A percentile compares a stretch with the other conserved stretches of the same genome.
These are phyloP conservation scores for Athripsodes cinereus DNA, from an alignment of 2,888 invertebrate genomes.

Conservation along the genomic window DNA sequence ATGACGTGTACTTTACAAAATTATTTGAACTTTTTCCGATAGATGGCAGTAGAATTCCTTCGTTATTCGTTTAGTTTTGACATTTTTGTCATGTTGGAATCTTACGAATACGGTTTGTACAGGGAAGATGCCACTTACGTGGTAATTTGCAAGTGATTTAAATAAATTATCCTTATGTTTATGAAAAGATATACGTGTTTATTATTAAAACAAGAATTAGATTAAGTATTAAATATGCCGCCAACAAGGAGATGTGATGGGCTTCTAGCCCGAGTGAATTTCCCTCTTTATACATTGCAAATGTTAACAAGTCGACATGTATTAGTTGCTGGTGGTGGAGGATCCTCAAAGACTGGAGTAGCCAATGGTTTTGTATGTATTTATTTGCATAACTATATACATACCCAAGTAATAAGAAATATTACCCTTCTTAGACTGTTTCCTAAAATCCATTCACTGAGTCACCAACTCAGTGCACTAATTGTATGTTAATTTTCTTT, in stretches of 20 bases:
- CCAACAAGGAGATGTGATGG: slow-evolving; percentile 51
- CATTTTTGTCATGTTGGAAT: slow-evolving; percentile 28
- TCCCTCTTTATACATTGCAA: slow-evolving; percentile 87
- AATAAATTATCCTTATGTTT: slow-evolving; percentile 13
- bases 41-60: slow-evolving; percentile 7
- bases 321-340: slow-evolving; percentile 95
- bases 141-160: slow-evolving; percentile 19
- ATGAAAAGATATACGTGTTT: slow-evolving; percentile 5
- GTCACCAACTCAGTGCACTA: too few species aligned
- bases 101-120: slow-evolving; percentile 11
- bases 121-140: slow-evolving; percentile 23
- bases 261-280: slow-evolving; percentile 81
- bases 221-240: slow-evolving; percentile 17
- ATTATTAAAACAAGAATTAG: slow-evolving; percentile 6
- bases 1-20: slow-evolving; percentile 25
- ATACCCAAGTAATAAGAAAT: too few species aligned
- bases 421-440: too few species aligned
- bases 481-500: too few species aligned
- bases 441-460: too few species aligned
- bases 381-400: too few species aligned
- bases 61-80: slow-evolving; percentile 14
- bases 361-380: slow-evolving; percentile 91
- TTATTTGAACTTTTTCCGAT: slow-evolving; percentile 13
- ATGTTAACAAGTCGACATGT: slow-evolving; percentile 89
- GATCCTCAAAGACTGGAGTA: slow-evolving; percentile 94